A percentile compares a stretch with the other conserved stretches of the same genome.
Conservation (phyloP, 2,113 vertebrate genomes). For the Trachemys scripta region DNA sequence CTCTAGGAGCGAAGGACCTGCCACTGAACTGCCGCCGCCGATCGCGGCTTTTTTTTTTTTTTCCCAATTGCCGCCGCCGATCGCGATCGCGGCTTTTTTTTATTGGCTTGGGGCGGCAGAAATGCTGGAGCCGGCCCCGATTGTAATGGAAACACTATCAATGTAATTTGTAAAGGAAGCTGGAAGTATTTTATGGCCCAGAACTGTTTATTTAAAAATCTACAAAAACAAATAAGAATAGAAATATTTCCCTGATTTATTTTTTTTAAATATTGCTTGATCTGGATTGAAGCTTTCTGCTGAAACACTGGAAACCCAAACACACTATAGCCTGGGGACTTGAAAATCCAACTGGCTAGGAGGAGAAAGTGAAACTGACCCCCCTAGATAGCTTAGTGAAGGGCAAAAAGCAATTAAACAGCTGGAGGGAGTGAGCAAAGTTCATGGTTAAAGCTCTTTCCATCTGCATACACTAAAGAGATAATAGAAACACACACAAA, state of each 20-base stretch:
- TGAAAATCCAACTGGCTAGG: neutral
- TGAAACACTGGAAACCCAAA: neutral
- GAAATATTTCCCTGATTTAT: neutral
- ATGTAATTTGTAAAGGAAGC: neutral
- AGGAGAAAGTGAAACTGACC: neutral
- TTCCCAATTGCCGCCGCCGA: too few species aligned
- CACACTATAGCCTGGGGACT: rapidly evolving
- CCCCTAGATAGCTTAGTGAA: neutral
- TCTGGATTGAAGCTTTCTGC: neutral
- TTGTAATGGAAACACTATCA: neutral
- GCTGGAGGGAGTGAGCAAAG: neutral
- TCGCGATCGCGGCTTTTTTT: too few species aligned
- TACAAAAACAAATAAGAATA: neutral
- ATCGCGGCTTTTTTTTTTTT: too few species aligned
- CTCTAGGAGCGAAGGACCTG: too few species aligned
- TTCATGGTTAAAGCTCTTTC: neutral
- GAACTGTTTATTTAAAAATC: neutral
- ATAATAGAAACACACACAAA: neutral
- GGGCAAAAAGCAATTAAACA: neutral
- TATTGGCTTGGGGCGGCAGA: too few species aligned
- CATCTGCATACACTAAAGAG: neutral
- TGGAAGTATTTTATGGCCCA: neutral
- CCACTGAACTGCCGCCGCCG: too few species aligned
- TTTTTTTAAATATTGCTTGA: neutral
- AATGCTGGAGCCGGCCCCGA: too few species aligned